Percentiles rank a stretch among this genome's conserved stretches.
Conservation (phyloP, 2,113 vertebrate genomes). For the Numenius arquata region DNA sequence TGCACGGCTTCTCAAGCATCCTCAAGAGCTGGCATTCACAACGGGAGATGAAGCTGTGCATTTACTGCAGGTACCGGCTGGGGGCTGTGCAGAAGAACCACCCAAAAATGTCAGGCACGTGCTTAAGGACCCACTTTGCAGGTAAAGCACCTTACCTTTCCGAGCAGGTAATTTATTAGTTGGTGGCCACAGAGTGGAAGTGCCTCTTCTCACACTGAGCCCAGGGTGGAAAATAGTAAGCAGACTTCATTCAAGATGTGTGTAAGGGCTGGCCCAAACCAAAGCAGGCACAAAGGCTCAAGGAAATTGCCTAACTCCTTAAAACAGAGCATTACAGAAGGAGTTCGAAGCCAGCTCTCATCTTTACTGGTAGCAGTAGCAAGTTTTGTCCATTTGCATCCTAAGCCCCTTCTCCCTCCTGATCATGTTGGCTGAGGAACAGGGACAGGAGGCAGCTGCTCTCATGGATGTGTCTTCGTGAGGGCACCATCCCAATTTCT, state of each 20-base stretch:
- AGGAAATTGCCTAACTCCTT: neutral
- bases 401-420: neutral
- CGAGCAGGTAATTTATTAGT: neutral
- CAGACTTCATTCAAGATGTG: neutral
- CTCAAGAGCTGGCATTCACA: accelerated
- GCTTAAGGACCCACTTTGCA: neutral
- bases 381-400: neutral
- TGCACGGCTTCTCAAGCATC: neutral
- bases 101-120: neutral
- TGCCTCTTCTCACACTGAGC: neutral
- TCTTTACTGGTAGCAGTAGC: neutral
- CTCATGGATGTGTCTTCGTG: neutral
- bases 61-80: neutral
- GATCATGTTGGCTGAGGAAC: neutral
- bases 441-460: neutral
- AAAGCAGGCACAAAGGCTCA: neutral
- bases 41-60: neutral
- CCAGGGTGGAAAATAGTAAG: neutral
- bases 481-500: neutral
- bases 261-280: neutral
- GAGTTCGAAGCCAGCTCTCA: neutral
- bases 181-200: accelerated
- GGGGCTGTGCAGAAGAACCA: neutral
- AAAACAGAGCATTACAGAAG: neutral
- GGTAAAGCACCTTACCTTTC: neutral